These are phyloP conservation scores for Cydia strobilella DNA, from an alignment of 1,140 invertebrate species.

Conservation along the genomic window DNA sequence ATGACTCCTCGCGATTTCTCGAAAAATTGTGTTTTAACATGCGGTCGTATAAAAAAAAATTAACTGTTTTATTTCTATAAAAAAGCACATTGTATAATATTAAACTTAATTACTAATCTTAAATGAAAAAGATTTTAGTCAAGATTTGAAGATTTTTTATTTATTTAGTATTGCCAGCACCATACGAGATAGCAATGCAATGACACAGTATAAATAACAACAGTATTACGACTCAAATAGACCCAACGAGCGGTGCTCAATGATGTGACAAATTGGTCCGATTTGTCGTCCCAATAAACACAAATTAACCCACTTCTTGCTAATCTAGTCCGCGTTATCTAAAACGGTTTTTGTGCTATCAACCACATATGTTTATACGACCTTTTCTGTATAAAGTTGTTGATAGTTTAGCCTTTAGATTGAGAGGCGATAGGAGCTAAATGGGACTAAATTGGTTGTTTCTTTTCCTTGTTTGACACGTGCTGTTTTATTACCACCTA, in stretches of 20 bases:
- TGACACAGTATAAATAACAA: too few relatives aligned
- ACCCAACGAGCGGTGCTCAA: background rate
- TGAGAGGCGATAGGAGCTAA: conserved; percentile 15
- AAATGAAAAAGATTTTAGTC: too few relatives aligned
- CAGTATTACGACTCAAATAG: background rate
- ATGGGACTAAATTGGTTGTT: conserved; percentile 6
- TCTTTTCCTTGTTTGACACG: background rate
- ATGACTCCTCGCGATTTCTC: too few relatives aligned
- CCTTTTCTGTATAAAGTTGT: background rate
- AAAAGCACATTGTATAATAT: too few relatives aligned
- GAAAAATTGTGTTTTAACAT: too few relatives aligned
- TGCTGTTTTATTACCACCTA: background rate
- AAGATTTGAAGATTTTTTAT: too few relatives aligned
- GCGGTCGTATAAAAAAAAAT: too few relatives aligned
- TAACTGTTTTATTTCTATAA: too few relatives aligned
- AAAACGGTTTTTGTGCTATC: background rate
- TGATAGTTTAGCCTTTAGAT: conserved; percentile 4
- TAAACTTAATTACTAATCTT: too few relatives aligned
- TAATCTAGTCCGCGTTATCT: background rate
- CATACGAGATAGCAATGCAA: too few relatives aligned
- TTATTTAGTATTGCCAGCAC: too few relatives aligned
- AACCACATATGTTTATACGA: background rate
- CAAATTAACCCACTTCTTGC: conserved; percentile 23
- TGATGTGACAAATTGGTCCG: conserved; percentile 18
- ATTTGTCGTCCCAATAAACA: conserved; percentile 32